phyloP scores from a whole-genome alignment of 2,113 vertebrate genomes.

The Oryzias curvinotus region DNA sequence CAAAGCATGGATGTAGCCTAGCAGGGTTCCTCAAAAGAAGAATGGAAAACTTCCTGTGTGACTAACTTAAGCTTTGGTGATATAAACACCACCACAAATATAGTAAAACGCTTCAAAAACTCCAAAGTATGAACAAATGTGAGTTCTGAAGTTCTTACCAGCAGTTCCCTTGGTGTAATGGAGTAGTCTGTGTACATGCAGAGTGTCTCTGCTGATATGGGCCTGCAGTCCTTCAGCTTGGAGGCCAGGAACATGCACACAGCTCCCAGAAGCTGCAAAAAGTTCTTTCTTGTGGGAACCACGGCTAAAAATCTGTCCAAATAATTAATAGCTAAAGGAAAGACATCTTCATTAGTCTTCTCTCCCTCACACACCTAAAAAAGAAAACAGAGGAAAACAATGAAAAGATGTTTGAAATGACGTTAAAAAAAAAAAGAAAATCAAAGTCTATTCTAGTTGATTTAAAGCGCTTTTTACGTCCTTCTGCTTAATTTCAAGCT shows the following conservation, averaged over 20 bases:
- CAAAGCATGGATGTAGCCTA: slow-evolving; percentile 53
- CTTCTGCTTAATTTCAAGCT: slow-evolving; percentile 1
- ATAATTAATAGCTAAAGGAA: slow-evolving; percentile 95
- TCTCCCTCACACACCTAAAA: slow-evolving; percentile 92
- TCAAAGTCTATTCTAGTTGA: too few species aligned
- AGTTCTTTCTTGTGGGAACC: slow-evolving; percentile 85
- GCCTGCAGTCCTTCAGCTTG: slow-evolving; percentile 91
- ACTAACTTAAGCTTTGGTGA: slow-evolving; percentile 39
- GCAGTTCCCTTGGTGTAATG: slow-evolving; percentile 88
- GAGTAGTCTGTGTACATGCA: slow-evolving; percentile 96
- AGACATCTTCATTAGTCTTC: slow-evolving; percentile 91
- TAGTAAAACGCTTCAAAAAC: slow-evolving; percentile 23
- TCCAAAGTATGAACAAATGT: slow-evolving; percentile 5
- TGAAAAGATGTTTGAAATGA: neutral
- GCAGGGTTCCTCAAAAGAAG: slow-evolving; percentile 42
- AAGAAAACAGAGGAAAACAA: neutral
- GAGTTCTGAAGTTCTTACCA: slow-evolving; percentile 82
- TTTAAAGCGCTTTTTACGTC: neutral
- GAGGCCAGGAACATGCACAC: slow-evolving; percentile 96
- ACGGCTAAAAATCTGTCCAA: slow-evolving; percentile 94
- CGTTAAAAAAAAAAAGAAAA: neutral
- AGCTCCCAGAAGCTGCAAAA: slow-evolving; percentile 90
- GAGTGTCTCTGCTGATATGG: slow-evolving; percentile 89
- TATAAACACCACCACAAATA: slow-evolving; percentile 38
- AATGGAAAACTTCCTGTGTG: slow-evolving; percentile 61